Percentiles rank a stretch among this genome's conserved stretches.
These are phyloP conservation scores for Spodoptera litura DNA, from an alignment of 1,140 invertebrate species.

Conservation along the genomic window DNA sequence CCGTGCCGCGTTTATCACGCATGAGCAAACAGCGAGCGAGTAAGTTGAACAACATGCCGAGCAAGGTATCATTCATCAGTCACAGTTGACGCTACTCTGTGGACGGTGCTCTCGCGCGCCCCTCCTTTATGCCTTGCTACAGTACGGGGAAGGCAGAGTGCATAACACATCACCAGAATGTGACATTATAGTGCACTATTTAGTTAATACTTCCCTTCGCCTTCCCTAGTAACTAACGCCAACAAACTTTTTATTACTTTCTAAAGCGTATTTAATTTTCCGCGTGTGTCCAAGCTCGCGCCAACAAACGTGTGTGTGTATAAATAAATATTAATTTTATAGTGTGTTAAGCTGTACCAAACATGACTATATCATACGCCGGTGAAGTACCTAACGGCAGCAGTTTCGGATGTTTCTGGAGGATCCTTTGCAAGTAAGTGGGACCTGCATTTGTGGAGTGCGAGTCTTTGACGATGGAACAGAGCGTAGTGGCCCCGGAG, in stretches of 20 bases:
- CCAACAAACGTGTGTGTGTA: slow-evolving; percentile 82
- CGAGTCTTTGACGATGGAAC: slow-evolving; percentile 53
- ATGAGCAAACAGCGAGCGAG: slow-evolving; percentile 63
- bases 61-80: slow-evolving; percentile 70
- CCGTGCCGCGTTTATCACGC: slow-evolving; percentile 53
- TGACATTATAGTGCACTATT: slow-evolving; percentile 78
- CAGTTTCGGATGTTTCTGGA: slow-evolving; percentile 96
- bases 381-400: slow-evolving; percentile 95
- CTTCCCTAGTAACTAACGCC: slow-evolving; percentile 69
- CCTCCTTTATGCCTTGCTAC: slow-evolving; percentile 64
- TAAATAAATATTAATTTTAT: slow-evolving; percentile 82
- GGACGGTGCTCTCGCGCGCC: slow-evolving; percentile 69
- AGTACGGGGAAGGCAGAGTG: slow-evolving; percentile 70
- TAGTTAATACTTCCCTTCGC: slow-evolving; percentile 72
- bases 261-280: slow-evolving; percentile 85
- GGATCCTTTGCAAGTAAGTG: slow-evolving; percentile 94
- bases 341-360: slow-evolving; percentile 69
- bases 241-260: slow-evolving; percentile 81
- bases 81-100: slow-evolving; percentile 67
- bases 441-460: slow-evolving; percentile 41
- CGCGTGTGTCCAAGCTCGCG: slow-evolving; percentile 81
- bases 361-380: slow-evolving; percentile 95
- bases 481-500: slow-evolving; percentile 49
- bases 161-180: slow-evolving; percentile 78
- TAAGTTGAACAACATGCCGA: slow-evolving; percentile 60